These are phyloP conservation scores for Eufriesea mexicana DNA, from an alignment of 1,140 invertebrate genomes.

Conservation along the genomic window DNA sequence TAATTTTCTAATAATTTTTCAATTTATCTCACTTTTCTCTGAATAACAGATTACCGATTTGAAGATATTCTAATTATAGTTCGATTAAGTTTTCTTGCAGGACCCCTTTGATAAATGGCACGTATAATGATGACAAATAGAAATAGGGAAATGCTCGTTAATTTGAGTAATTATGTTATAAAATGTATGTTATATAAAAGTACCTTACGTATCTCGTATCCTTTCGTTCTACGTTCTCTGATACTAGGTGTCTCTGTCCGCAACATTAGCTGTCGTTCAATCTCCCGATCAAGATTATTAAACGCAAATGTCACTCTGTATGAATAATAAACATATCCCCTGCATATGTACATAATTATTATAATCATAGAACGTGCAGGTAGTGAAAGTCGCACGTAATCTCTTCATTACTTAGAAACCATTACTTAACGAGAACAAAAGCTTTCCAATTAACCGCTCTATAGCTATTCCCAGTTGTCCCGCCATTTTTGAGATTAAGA, in stretches of 20 bases:
- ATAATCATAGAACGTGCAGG: neutral
- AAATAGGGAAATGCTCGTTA: too few relatives aligned
- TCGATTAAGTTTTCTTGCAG: too few relatives aligned
- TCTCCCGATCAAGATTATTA: neutral
- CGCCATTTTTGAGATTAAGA: neutral
- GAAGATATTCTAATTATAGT: too few relatives aligned
- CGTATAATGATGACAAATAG: too few relatives aligned
- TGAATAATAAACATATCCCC: neutral
- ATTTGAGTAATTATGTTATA: too few relatives aligned
- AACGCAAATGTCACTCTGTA: neutral
- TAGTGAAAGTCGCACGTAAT: neutral
- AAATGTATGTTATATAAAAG: too few relatives aligned
- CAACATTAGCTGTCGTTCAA: neutral
- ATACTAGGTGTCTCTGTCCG: neutral
- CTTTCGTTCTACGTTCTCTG: neutral
- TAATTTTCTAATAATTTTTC: too few relatives aligned
- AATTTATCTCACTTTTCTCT: too few relatives aligned
- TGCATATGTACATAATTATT: neutral
- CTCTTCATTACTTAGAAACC: neutral
- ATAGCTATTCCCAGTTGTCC: neutral
- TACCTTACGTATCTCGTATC: too few relatives aligned
- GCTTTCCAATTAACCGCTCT: neutral
- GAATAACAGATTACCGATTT: too few relatives aligned
- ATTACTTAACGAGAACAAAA: neutral
- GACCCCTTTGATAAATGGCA: too few relatives aligned